phyloP scores from a whole-genome alignment of 2,888 invertebrate genomes.

The Temnothorax rugatulus region DNA sequence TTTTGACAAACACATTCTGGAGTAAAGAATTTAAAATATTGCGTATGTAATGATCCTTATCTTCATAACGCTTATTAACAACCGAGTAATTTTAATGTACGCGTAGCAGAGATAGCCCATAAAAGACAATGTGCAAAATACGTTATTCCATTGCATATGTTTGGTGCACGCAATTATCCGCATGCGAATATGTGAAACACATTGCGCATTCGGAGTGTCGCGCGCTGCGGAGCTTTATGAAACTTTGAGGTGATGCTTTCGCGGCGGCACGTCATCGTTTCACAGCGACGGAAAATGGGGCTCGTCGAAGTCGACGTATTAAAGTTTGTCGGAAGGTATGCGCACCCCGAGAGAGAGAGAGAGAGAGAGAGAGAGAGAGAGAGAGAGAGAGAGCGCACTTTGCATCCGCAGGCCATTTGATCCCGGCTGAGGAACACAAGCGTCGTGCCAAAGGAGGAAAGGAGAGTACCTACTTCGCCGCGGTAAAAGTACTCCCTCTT shows the following conservation, averaged over 20 bases:
- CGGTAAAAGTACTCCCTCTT: constrained; percentile 55
- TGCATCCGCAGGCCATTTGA: constrained; percentile 63
- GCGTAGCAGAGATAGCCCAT: neutral
- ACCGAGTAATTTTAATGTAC: constrained; percentile 32
- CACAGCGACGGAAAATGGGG: constrained; percentile 27
- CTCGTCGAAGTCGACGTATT: constrained; percentile 50
- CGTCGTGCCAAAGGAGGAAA: constrained; percentile 50
- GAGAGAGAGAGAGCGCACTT: constrained; percentile 51
- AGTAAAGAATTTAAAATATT: neutral
- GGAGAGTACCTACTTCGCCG: constrained; percentile 58
- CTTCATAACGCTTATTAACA: constrained; percentile 6
- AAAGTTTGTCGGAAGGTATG: constrained; percentile 61
- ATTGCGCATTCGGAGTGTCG: constrained; percentile 29
- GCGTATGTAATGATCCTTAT: neutral
- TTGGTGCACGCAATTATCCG: constrained; percentile 26
- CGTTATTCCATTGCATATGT: neutral
- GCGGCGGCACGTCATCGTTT: constrained; percentile 25
- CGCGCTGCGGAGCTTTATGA: constrained; percentile 38
- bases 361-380: neutral
- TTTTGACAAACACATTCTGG: neutral
- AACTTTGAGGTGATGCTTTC: constrained; percentile 51
- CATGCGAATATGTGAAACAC: constrained; percentile 32
- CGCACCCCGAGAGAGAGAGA: constrained; percentile 18
- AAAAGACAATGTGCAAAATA: constrained; percentile 44
- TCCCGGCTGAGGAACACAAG: constrained; percentile 33